Evolutionary conservation across 2,797 vertebrate genomes (phyloP), one percentile per base, ranked within the genome.

Genomic region (Brotula barbata): DNA sequence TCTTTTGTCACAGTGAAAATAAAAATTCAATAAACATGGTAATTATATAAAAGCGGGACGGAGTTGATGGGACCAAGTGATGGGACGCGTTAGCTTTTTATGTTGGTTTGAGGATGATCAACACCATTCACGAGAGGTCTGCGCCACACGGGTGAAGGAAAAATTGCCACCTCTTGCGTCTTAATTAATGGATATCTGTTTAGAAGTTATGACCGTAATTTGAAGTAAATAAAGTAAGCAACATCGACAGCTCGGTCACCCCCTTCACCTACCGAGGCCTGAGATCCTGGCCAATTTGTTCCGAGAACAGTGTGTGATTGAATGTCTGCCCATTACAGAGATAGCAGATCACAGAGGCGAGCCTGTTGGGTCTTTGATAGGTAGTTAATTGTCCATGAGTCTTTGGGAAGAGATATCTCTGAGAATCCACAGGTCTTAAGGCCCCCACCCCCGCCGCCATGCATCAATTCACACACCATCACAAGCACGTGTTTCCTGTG

Each of bases 1-100:
- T 69, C 88, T 81, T 91, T 93, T 92, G 88, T 92, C 84, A 80
- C 71, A 53, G 77, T 65, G 84, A 88, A 88, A 92, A 91, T 92
- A 91, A 92, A 92, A 92, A 92, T 92, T 90, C 90, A 93, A 92
- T 93, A 92, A 92, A 93, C 89, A 92, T 92, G 91, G 87, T 92
- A 92, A 92, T 92, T 89, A 89, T 89, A 89, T 87, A 82, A 91
- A 90, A 77, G 82, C 77, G 77, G 49, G 71, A 80, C 71, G 81
- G 79, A 81, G 86, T 82, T 83, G 81, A 85, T 77, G 82, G 73
- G 78, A 82, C 80, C 64, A 66, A 72, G 56, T 63, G 68, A 62
- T 75, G 74, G 79, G 81, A 59, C 56, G 67, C 73, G 63, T 85
- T 81, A 71, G 63, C 36, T 19, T 69, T 62, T 80, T 83, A 79